Base-by-base conservation (phyloP, 2,888 invertebrate genomes). In the Amblyteles armatorius region DNA sequence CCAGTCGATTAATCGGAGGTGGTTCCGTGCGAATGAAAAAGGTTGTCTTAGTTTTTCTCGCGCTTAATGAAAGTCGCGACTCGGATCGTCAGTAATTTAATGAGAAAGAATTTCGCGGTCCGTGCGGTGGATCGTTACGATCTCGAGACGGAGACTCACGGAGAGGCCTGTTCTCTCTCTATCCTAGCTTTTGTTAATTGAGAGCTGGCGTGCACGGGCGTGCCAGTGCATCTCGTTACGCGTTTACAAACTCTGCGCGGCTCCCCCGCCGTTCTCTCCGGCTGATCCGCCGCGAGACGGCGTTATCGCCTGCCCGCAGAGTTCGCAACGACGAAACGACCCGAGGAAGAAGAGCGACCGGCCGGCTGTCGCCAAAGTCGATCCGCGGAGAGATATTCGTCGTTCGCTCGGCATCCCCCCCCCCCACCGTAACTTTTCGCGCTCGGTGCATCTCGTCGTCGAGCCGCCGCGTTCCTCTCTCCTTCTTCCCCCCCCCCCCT, bases 141-240 rank as follows among this genome's bases (percentile, higher is more conserved):
- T 73, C 57, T 44, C 26, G 57, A 7, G 22, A 26, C 11, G 0
- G n/a, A 36, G 40, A 60, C 36, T 60, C 26, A 40, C 16, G 40
- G 26, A 26, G 16, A 57, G 44, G 16, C 73, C 44, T 4, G 9
- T 57, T 65, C 65, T 65, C 72, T 19, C 29, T 40, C 79, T 55
- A 55, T 29, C 22, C 22, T 72, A 1, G 73, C 33, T 67, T 68
- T 60, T 68, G 48, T 73, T 73, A 57, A 68, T 74, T 74, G 73
- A 74, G 57, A n/a, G 9, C 33, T 36, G 7, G 36, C 3, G 33
- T 13, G 11, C 40, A 60, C 76, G 69, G 48, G 63, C 76, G 83
- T 83, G 83, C 22, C 83, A 33, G 33, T 72, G 79, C 79, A 83
- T 83, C 48, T 67, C 9, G 55, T 72, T 76, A 13, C 52, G 74